These are phyloP conservation scores for Trissoscelio sp. DNA, from an alignment of 2,888 invertebrate genomes.

Conservation along the genomic window DNA sequence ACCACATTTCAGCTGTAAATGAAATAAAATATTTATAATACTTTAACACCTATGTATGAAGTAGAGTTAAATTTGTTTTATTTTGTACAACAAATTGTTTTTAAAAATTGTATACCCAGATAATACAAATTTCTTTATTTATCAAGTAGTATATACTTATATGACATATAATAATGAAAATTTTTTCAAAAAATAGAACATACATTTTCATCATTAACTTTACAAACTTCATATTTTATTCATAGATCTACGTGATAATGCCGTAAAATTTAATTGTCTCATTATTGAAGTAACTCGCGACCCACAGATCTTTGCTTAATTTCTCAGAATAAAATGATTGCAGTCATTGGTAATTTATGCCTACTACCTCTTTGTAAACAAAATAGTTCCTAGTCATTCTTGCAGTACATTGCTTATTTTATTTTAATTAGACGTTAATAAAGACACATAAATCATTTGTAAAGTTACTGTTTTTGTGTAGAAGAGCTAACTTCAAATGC, in stretches of 20 bases:
- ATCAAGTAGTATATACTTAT: too few species aligned
- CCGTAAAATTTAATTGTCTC: conserved; percentile 38
- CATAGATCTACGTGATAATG: conserved; percentile 13
- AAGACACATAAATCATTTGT: conserved; percentile 7
- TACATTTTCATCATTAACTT: conserved; percentile 7
- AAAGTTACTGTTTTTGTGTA: neutral
- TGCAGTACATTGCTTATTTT: neutral
- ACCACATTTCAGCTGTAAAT: conserved; percentile 95
- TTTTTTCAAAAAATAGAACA: too few species aligned
- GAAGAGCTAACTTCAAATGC: neutral
- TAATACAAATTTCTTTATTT: too few species aligned
- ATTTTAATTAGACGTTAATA: conserved; percentile 25
- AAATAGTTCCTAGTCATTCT: conserved; percentile 19
- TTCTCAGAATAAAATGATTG: conserved; percentile 35
- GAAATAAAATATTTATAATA: neutral
- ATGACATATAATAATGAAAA: too few species aligned
- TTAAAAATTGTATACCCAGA: too few species aligned
- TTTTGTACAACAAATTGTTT: too few species aligned
- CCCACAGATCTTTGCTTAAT: neutral
- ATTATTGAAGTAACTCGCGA: conserved; percentile 10
- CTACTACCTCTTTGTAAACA: conserved; percentile 15
- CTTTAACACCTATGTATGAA: neutral
- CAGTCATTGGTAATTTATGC: conserved; percentile 18
- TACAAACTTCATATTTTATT: conserved; percentile 32
- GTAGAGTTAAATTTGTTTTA: too few species aligned